A percentile compares a stretch with the other conserved stretches of the same genome.
phyloP scores from a whole-genome alignment of 2,113 vertebrate genomes.

The Clarias macrocephalus region DNA sequence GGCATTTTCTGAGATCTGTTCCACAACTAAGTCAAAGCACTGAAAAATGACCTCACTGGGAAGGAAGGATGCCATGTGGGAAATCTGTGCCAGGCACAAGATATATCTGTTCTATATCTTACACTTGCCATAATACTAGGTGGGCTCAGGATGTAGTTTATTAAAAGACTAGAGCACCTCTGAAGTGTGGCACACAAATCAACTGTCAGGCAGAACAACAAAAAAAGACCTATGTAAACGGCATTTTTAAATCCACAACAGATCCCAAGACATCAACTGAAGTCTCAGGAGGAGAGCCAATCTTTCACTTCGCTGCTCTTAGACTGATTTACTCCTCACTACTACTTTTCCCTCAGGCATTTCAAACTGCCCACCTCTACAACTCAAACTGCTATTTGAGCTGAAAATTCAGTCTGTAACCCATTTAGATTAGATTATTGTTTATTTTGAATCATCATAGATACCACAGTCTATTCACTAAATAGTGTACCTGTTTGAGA shows the following conservation, averaged over 20 bases:
- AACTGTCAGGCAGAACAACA: conserved; percentile 21
- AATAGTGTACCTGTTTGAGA: not conserved
- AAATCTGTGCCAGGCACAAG: conserved; percentile 24
- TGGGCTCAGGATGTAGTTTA: not conserved
- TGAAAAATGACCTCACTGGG: conserved; percentile 1
- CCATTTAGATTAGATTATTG: not conserved
- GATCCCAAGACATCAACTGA: not conserved
- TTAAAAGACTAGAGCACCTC: conserved; percentile 29
- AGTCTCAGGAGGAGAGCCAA: not conserved
- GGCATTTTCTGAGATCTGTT: conserved; percentile 34
- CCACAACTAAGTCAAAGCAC: not conserved
- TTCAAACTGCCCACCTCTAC: not conserved
- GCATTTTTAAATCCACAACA: conserved; percentile 9
- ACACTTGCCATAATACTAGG: conserved; percentile 15
- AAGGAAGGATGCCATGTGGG: conserved; percentile 24
- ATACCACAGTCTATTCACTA: not conserved
- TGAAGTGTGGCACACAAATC: conserved; percentile 35
- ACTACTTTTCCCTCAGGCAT: not conserved
- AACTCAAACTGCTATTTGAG: not conserved
- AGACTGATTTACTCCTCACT: not conserved
- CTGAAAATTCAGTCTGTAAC: not conserved
- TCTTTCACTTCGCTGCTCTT: not conserved
- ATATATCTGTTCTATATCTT: conserved; percentile 42
- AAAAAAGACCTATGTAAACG: conserved; percentile 15
- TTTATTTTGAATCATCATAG: not conserved